These are phyloP conservation scores for Zaprionus nigranus DNA, from an alignment of 1,140 invertebrate genomes.

Conservation along the genomic window DNA sequence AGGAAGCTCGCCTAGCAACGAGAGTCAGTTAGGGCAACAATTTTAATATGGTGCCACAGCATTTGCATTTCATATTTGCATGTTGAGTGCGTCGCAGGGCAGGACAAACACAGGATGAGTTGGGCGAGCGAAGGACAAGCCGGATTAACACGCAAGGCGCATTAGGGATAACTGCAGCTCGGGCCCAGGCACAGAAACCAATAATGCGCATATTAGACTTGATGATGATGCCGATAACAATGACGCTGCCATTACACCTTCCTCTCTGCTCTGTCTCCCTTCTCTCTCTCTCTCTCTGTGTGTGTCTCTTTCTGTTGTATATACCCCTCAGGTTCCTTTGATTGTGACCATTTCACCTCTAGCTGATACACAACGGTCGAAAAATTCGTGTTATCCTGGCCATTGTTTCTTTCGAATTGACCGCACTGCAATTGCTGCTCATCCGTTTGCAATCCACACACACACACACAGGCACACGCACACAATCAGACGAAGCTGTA, in stretches of 20 bases:
- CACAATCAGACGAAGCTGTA: not conserved
- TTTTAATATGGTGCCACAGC: conserved; percentile 71
- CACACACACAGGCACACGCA: conserved; percentile 12
- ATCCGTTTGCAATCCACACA: conserved; percentile 21
- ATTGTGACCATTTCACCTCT: conserved; percentile 32
- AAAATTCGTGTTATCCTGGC: conserved; percentile 47
- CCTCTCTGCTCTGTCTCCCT: no score
- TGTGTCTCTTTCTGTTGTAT: no score
- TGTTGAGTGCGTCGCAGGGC: conserved; percentile 50
- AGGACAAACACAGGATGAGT: conserved; percentile 46
- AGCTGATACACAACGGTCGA: conserved; percentile 21
- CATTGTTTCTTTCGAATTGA: conserved; percentile 78
- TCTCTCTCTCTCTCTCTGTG: not conserved
- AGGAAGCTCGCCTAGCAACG: not conserved
- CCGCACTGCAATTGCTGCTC: conserved; percentile 52
- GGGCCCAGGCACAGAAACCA: conserved; percentile 59
- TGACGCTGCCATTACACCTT: conserved; percentile 21
- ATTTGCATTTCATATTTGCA: conserved; percentile 81
- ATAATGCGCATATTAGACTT: conserved; percentile 82
- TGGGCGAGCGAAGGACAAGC: conserved; percentile 36
- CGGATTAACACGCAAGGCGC: conserved; percentile 72
- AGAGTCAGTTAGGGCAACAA: conserved; percentile 18
- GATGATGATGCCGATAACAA: conserved; percentile 69
- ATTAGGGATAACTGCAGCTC: conserved; percentile 73
- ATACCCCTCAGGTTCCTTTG: conserved; percentile 28